Conservation (phyloP, 1,140 invertebrate genomes). For the Chrysoperla carnea region DNA sequence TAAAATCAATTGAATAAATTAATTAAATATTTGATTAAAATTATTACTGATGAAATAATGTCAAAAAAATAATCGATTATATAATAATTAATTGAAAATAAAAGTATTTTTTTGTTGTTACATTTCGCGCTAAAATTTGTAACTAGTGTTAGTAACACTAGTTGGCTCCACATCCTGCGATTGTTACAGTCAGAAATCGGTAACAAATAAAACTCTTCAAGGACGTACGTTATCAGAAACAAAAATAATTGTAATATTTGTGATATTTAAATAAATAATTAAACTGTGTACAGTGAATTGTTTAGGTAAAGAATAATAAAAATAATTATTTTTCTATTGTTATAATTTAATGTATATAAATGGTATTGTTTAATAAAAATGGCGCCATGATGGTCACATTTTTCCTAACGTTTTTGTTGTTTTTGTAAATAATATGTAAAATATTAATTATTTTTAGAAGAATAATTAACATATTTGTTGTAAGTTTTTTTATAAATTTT, state of each 20-base stretch:
- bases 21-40: too few relatives aligned
- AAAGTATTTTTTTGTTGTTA: too few relatives aligned
- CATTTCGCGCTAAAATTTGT: too few relatives aligned
- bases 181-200: background rate
- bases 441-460: background rate
- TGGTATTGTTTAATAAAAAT: background rate
- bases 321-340: background rate
- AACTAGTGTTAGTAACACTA: background rate
- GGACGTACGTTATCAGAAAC: background rate
- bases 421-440: background rate
- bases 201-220: background rate
- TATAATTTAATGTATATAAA: background rate
- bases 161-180: background rate
- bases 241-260: background rate
- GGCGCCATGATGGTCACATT: background rate
- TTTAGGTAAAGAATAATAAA: background rate
- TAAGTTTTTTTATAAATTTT: background rate
- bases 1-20: too few relatives aligned
- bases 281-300: background rate
- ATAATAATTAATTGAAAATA: too few relatives aligned
- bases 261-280: too few relatives aligned
- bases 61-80: too few relatives aligned
- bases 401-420: background rate
- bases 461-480: background rate
- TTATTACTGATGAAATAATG: too few relatives aligned